Base-by-base conservation (phyloP, 1,140 invertebrate species). In the Drosophila eugracilis region DNA sequence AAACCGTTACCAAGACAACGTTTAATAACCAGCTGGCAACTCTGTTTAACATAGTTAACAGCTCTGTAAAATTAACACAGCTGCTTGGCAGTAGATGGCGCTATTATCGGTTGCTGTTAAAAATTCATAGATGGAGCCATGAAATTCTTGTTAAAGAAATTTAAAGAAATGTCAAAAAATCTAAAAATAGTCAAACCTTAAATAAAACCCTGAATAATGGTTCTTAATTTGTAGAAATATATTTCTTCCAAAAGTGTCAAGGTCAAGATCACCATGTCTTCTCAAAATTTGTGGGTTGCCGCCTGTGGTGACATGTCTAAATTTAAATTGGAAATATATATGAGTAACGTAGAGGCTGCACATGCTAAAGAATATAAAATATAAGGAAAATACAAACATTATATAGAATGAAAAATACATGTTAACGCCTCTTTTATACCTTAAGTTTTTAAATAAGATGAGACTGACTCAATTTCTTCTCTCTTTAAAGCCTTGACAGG, bases 231-330 rank as follows among this genome's bases (percentile, higher is more conserved):
- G 5, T 4, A 9, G n/a, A 26, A 24, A 45, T 45, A n/a, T 32
- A n/a, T 34, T 44, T 36, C n/a, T 14, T 32, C 5, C 19, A 84
- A 57, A 21, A 70, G 69, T 84, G 69, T 78, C 79, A 83, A 55
- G 70, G 79, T 74, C 78, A 84, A 75, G 78, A 63, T 69, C 62
- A 60, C 14, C 2, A 30, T 45, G n/a, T 60, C 44, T 36, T 47
- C 36, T 44, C 17, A 66, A 42, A 14, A 12, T 19, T 49, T 32
- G 15, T 65, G 36, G 30, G 26, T 22, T 15, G 44, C 5, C 34
- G 24, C 7, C 15, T 30, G 45, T 26, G 34, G 60, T 81, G 55
- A 48, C 30, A 53, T 45, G 28, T 6, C 75, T 84, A 83, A 52
- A 74, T 59, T 74, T 84, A 83, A 48, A 48, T 48, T 9, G 9